Evolutionary conservation across 2,888 invertebrate species (phyloP).

Genomic region (Drosophila putrida): DNA sequence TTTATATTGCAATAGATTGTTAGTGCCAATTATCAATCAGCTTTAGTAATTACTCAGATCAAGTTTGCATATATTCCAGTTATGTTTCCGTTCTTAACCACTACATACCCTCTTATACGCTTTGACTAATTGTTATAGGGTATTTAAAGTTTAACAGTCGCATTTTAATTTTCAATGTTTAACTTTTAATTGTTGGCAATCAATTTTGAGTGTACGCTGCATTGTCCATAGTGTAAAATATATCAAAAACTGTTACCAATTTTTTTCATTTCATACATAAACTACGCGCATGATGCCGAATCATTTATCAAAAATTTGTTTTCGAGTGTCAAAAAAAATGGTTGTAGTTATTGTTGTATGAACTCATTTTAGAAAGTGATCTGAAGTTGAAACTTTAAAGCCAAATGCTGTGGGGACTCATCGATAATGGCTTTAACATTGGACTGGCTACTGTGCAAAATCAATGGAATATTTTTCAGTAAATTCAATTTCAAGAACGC

Average conservation of each 20-base stretch:
- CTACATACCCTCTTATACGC: not conserved
- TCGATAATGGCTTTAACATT: constrained; percentile 41
- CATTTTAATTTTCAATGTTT: constrained; percentile 77
- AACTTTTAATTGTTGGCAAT: constrained; percentile 79
- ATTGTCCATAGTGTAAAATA: constrained; percentile 57
- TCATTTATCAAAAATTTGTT: constrained; percentile 65
- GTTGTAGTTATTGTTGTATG: constrained; percentile 51
- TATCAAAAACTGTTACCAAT: constrained; percentile 64
- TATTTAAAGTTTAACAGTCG: constrained; percentile 39
- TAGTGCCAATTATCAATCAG: too few relatives aligned
- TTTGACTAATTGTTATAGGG: constrained; percentile 2
- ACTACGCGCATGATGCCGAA: constrained; percentile 22
- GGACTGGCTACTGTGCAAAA: constrained; percentile 69
- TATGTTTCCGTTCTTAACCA: too few relatives aligned
- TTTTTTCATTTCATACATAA: constrained; percentile 17
- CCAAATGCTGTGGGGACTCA: constrained; percentile 30
- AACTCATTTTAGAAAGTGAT: constrained; percentile 80
- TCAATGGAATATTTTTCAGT: constrained; percentile 33
- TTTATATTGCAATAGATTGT: too few relatives aligned
- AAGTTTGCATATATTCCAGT: too few relatives aligned
- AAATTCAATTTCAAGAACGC: constrained; percentile 71
- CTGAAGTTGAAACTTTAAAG: constrained; percentile 29
- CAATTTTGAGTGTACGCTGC: constrained; percentile 66
- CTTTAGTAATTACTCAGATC: too few relatives aligned
- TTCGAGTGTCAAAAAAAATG: constrained; percentile 66